Conservation (phyloP, 2,113 vertebrate species). For the Vimba vimba region DNA sequence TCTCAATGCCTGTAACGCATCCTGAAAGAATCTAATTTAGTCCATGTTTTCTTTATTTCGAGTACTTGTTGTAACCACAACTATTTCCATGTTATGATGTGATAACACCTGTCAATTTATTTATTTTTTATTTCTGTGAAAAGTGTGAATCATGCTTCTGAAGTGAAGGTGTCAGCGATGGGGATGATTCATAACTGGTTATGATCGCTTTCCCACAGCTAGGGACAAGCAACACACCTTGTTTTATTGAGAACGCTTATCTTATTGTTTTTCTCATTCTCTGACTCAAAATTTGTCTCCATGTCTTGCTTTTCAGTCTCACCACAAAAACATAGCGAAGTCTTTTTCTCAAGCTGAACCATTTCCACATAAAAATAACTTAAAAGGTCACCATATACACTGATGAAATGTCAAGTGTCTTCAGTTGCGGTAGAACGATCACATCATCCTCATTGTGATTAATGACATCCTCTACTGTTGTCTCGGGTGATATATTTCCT, state of each 20-base stretch:
- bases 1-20: background rate
- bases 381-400: background rate
- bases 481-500: background rate
- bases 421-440: background rate
- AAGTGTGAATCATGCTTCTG: background rate
- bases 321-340: background rate
- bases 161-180: background rate
- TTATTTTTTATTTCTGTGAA: background rate
- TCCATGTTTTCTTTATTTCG: background rate
- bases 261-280: background rate
- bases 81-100: constrained; percentile 1
- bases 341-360: background rate
- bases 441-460: background rate
- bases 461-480: background rate
- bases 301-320: background rate
- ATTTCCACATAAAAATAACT: background rate
- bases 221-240: background rate
- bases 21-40: background rate
- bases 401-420: background rate
- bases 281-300: background rate
- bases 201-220: background rate
- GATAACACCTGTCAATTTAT: background rate
- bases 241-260: background rate
- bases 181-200: constrained; percentile 2
- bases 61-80: background rate